These are phyloP conservation scores for Plemyria rubiginata DNA, from an alignment of 2,888 invertebrate species.

Conservation along the genomic window DNA sequence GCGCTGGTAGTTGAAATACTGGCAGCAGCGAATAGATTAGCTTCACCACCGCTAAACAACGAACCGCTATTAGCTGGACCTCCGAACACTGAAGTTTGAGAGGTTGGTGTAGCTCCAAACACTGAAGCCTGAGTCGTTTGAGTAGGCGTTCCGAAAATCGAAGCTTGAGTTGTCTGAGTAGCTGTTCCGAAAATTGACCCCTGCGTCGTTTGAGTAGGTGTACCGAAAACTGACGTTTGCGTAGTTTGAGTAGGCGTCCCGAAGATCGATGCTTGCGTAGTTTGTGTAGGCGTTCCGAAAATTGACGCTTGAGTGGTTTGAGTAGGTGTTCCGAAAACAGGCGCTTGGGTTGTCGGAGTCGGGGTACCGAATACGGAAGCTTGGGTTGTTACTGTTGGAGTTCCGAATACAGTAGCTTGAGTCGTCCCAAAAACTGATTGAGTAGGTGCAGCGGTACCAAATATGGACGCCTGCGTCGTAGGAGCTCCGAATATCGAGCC, in stretches of 20 bases:
- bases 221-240: constrained; percentile 48
- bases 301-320: constrained; percentile 44
- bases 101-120: constrained; percentile 57
- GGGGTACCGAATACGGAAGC: constrained; percentile 51
- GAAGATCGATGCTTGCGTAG: constrained; percentile 49
- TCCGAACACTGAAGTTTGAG: neutral
- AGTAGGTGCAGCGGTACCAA: constrained; percentile 32
- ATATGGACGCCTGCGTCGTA: constrained; percentile 38
- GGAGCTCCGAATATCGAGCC: constrained; percentile 42
- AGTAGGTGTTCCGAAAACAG: constrained; percentile 48
- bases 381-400: constrained; percentile 41
- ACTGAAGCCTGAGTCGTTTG: constrained; percentile 48
- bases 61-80: constrained; percentile 50
- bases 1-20: constrained; percentile 76
- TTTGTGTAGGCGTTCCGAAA: constrained; percentile 47
- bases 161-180: constrained; percentile 38
- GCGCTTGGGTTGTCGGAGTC: constrained; percentile 42
- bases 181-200: constrained; percentile 49
- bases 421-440: constrained; percentile 21
- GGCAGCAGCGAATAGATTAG: constrained; percentile 72
- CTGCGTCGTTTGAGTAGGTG: constrained; percentile 43
- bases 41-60: constrained; percentile 63
- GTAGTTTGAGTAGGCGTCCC: constrained; percentile 43
- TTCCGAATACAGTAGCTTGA: constrained; percentile 45
- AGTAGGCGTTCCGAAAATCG: constrained; percentile 47